Evolutionary conservation across 1,140 invertebrate genomes (phyloP).

Genomic region (Leptestheria dahalacensis): DNA sequence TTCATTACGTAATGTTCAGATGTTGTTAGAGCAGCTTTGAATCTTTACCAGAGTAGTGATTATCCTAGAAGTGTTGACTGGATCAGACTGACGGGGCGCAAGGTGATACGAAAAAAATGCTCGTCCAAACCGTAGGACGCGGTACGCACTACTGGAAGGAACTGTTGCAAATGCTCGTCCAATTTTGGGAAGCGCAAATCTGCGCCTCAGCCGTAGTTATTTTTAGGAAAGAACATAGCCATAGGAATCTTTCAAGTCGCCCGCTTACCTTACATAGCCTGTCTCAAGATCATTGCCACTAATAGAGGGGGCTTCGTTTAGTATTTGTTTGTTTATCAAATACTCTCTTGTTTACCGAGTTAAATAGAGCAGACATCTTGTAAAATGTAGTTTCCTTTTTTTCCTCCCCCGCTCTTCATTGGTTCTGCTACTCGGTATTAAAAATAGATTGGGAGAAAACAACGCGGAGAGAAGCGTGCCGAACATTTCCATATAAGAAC

Average conservation of each 20-base stretch:
- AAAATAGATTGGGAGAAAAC: neutral
- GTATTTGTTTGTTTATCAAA: neutral
- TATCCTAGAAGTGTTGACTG: too few relatives aligned
- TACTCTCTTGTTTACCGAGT: too few relatives aligned
- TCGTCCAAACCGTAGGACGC: too few relatives aligned
- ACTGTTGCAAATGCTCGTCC: neutral
- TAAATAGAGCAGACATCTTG: too few relatives aligned
- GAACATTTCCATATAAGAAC: neutral
- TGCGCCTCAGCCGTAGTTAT: neutral
- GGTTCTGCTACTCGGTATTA: too few relatives aligned
- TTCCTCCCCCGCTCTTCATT: too few relatives aligned
- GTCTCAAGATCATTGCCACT: neutral
- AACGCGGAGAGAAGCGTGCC: too few relatives aligned
- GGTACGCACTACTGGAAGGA: neutral
- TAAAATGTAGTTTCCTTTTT: too few relatives aligned
- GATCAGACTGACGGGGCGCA: too few relatives aligned
- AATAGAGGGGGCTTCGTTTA: neutral
- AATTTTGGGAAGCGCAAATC: neutral
- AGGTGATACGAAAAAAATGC: too few relatives aligned
- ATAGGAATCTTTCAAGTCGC: neutral
- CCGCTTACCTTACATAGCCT: neutral
- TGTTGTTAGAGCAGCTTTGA: too few relatives aligned
- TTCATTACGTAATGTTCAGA: neutral
- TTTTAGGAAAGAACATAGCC: neutral
- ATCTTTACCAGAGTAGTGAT: too few relatives aligned